Percentiles rank a stretch among this genome's conserved stretches.
Evolutionary conservation across 2,797 vertebrate genomes (phyloP).

Genomic region (Catharus ustulatus): DNA sequence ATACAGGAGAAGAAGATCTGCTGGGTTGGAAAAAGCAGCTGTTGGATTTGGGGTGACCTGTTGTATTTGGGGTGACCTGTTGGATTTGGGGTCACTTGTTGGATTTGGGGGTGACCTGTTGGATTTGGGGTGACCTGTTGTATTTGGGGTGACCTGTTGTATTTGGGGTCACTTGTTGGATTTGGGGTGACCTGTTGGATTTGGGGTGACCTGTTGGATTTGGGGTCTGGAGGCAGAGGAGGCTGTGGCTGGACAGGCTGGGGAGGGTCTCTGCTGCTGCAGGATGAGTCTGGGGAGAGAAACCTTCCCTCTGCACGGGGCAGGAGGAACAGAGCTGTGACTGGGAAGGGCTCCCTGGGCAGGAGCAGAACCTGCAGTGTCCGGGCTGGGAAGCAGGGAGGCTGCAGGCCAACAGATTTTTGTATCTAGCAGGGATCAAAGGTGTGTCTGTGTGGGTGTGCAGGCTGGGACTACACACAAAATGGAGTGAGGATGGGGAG

Average conservation of each 20-base stretch:
- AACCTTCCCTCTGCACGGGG: not conserved
- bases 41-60: not conserved
- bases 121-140: too few species aligned
- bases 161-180: too few species aligned
- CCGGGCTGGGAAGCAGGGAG: not conserved
- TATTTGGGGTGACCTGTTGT: too few species aligned
- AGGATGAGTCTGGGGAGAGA: not conserved
- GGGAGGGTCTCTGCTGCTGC: not conserved
- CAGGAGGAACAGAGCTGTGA: not conserved
- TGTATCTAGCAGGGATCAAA: constrained; percentile 33
- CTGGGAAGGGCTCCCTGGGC: not conserved
- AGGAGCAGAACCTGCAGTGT: not conserved
- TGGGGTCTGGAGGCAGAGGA: not conserved
- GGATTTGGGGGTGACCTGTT: too few species aligned
- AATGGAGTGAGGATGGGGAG: constrained; percentile 5
- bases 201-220: not conserved
- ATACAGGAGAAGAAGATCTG: not conserved
- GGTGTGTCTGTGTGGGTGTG: constrained; percentile 14
- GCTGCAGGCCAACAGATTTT: not conserved
- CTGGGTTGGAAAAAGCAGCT: not conserved
- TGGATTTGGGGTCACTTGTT: too few species aligned
- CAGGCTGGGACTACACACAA: not conserved
- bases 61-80: too few species aligned
- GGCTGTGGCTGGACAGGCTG: not conserved
- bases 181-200: not conserved